Evolutionary conservation across 2,797 vertebrate species (phyloP).

Genomic region (Schizothorax lantsangensis): DNA sequence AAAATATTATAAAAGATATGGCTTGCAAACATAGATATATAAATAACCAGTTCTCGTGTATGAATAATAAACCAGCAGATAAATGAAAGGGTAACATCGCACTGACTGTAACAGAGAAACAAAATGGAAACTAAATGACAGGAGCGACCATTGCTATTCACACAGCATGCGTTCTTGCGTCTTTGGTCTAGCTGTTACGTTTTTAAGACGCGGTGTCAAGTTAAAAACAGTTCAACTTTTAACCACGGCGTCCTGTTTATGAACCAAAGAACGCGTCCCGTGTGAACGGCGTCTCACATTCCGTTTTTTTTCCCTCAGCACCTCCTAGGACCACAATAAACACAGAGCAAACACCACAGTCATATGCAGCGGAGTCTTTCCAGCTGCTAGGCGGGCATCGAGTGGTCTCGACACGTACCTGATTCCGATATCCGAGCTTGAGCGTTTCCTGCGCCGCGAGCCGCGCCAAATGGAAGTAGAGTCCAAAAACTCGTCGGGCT

Average conservation of each 20-base stretch:
- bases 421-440: slow-evolving; percentile 58
- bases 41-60: background rate
- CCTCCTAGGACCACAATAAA: background rate
- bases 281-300: background rate
- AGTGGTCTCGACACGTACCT: slow-evolving; percentile 71
- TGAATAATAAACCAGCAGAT: background rate
- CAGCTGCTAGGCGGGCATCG: slow-evolving; percentile 37
- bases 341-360: slow-evolving; percentile 41
- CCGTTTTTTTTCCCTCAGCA: background rate
- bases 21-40: background rate
- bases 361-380: background rate
- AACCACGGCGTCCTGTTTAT: background rate
- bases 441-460: slow-evolving; percentile 60
- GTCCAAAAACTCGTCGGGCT: slow-evolving; percentile 57
- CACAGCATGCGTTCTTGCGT: slow-evolving; percentile 6
- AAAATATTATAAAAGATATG: background rate
- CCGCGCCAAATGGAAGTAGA: slow-evolving; percentile 54
- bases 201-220: slow-evolving; percentile 13
- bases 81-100: slow-evolving; percentile 24
- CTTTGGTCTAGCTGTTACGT: background rate
- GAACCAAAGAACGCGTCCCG: background rate
- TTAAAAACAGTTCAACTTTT: slow-evolving; percentile 33
- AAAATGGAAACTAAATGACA: slow-evolving; percentile 60
- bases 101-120: slow-evolving; percentile 48
- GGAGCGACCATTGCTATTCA: slow-evolving; percentile 44